Conservation (phyloP, 2,113 vertebrate species). For the Gobio gobio region DNA sequence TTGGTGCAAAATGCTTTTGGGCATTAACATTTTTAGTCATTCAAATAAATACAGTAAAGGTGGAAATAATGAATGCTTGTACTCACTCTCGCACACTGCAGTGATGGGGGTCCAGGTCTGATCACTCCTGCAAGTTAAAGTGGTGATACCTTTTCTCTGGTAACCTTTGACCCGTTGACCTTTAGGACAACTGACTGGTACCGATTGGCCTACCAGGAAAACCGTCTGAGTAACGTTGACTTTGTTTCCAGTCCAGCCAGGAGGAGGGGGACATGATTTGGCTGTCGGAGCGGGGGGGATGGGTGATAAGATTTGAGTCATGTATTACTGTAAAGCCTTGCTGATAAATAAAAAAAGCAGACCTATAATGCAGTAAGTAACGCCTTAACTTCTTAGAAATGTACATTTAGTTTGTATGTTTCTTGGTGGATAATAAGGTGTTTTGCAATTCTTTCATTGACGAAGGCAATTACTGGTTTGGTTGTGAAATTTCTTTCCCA, state of each 20-base stretch:
- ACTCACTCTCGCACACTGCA: conserved; percentile 90
- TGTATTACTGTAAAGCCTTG: neutral
- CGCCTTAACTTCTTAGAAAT: neutral
- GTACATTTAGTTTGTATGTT: neutral
- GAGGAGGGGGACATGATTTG: conserved; percentile 87
- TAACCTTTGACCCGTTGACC: conserved; percentile 88
- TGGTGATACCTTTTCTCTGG: conserved; percentile 76
- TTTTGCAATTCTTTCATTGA: neutral
- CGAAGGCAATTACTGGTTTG: neutral
- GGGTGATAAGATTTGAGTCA: neutral
- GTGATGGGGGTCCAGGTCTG: conserved; percentile 88
- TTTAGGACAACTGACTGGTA: conserved; percentile 85
- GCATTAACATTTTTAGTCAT: neutral
- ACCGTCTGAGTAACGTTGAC: conserved; percentile 75
- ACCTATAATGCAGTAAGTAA: neutral
- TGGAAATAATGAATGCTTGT: neutral
- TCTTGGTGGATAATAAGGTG: neutral
- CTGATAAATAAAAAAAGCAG: too few relatives aligned
- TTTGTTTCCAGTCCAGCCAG: conserved; percentile 79
- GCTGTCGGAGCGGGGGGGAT: conserved; percentile 73
- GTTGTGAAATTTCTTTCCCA: neutral
- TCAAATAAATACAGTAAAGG: neutral
- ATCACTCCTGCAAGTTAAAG: conserved; percentile 86
- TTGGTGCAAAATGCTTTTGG: neutral
- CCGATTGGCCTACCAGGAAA: conserved; percentile 86